Evolutionary conservation across 2,888 invertebrate genomes (phyloP).

Genomic region (Hyles lineata): DNA sequence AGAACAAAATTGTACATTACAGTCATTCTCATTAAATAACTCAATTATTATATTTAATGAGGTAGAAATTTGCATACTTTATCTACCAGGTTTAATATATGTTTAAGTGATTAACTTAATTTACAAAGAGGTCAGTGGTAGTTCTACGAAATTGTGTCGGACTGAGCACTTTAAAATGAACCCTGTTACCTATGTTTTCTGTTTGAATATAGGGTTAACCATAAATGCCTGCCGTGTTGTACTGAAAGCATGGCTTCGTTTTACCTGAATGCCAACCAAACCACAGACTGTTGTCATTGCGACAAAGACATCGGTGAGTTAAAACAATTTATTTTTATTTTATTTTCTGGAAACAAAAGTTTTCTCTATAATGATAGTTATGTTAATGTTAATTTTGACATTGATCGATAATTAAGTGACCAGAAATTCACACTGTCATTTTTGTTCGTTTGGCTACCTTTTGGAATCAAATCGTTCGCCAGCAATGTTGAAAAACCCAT

Average conservation of each 20-base stretch:
- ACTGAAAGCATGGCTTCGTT: conserved; percentile 79
- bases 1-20: too few relatives aligned
- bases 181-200: background rate
- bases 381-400: too few relatives aligned
- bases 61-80: too few relatives aligned
- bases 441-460: too few relatives aligned
- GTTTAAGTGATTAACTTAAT: background rate
- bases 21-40: too few relatives aligned
- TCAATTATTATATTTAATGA: too few relatives aligned
- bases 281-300: conserved; percentile 87
- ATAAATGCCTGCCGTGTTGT: conserved; percentile 91
- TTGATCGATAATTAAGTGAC: too few relatives aligned
- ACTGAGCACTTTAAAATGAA: background rate
- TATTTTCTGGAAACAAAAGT: background rate
- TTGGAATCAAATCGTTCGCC: too few relatives aligned
- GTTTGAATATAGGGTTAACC: conserved; percentile 83
- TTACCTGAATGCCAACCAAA: conserved; percentile 64
- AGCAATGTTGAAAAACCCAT: too few relatives aligned
- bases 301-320: conserved; percentile 87
- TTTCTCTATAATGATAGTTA: background rate
- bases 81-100: background rate
- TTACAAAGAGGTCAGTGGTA: background rate
- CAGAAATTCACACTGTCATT: too few relatives aligned
- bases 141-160: background rate
- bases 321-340: background rate